These are phyloP conservation scores for Dinoponera quadriceps DNA, from an alignment of 1,140 invertebrate genomes.

Conservation along the genomic window DNA sequence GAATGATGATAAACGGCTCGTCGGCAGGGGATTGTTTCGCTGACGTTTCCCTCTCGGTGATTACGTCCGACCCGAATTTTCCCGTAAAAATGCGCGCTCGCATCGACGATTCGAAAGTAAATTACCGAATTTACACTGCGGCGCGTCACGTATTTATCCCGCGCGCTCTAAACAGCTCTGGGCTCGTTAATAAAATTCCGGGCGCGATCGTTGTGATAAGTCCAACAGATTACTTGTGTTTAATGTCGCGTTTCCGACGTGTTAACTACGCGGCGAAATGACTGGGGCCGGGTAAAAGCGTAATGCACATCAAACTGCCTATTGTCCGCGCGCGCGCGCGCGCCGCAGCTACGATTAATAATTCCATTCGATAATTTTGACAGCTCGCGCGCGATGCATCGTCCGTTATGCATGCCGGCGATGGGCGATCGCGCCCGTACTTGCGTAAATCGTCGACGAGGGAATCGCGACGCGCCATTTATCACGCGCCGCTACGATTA, in stretches of 20 bases:
- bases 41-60: neutral
- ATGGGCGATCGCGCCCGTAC: slow-evolving; percentile 49
- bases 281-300: slow-evolving; percentile 49
- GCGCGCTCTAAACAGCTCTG: slow-evolving; percentile 7
- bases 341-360: slow-evolving; percentile 63
- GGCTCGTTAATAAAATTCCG: slow-evolving; percentile 33
- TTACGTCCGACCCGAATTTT: neutral
- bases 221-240: slow-evolving; percentile 40
- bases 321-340: slow-evolving; percentile 26
- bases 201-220: slow-evolving; percentile 30
- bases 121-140: slow-evolving; percentile 33
- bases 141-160: neutral
- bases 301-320: slow-evolving; percentile 37
- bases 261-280: slow-evolving; percentile 50
- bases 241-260: slow-evolving; percentile 27
- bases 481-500: slow-evolving; percentile 67
- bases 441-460: slow-evolving; percentile 64
- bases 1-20: neutral
- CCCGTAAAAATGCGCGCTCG: neutral
- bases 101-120: neutral
- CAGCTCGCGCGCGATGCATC: slow-evolving; percentile 59
- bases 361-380: slow-evolving; percentile 71
- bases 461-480: slow-evolving; percentile 59
- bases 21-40: neutral
- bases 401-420: slow-evolving; percentile 58